Evolutionary conservation across 2,888 invertebrate genomes (phyloP), one percentile per base, ranked within the genome.

Genomic region (Lepidocyrtinus sp.): DNA sequence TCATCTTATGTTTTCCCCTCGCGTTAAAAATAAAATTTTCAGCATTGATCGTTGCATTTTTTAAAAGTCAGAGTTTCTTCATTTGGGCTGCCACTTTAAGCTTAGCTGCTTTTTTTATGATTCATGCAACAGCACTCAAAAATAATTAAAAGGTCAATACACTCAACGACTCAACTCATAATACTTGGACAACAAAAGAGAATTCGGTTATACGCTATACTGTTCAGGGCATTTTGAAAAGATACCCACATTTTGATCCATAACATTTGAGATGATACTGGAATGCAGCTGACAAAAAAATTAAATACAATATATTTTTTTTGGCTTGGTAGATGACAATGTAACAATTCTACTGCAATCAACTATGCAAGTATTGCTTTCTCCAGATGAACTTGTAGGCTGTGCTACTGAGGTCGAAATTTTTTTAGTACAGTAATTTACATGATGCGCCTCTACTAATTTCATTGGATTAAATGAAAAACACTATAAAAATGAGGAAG

Each of bases 21-120:
- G 12, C n/a, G n/a, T 19, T 17, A 64, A 65, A 50, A 50, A 62
- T 21, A 68, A 59, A 76, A n/a, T n/a, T n/a, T 17, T 76, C 61
- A 63, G 71, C 70, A 71, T 76, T 71, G 68, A 65, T 55, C 71
- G 55, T 76, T 71, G 71, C 70, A 76, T 71, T 63, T 50, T 26
- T 61, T 27, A 63, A 27, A 36, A 36, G 22, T 75, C 68, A 17
- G 62, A 64, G 9, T 36, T n/a, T 71, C 59, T 27, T 27, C 17
- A 21, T 67, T 63, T 62, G 15, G 50, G 76, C 71, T 76, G 76
- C 76, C 76, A 7, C 12, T 36, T 36, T 5, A 36, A 36, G 36
- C 36, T 36, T 36, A 71, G 70, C 76, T 76, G 76, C 75, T 36
- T 36, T 12, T 12, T 36, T 36, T 12, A 36, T 36, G 36, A 36